Evolutionary conservation across 2,888 invertebrate species (phyloP).

Genomic region (Thymelicus acteon): DNA sequence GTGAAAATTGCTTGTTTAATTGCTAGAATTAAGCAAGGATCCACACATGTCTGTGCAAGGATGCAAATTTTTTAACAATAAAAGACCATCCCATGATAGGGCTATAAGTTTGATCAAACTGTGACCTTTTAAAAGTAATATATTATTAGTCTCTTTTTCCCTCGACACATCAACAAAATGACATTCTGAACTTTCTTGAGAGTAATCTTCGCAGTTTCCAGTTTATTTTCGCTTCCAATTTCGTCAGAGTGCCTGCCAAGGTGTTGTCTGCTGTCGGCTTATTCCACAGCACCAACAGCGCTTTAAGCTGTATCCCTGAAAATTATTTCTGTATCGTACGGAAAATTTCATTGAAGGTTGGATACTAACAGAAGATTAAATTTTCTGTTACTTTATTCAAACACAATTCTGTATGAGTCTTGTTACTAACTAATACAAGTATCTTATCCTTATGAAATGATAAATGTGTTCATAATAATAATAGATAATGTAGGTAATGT

Average conservation of each 20-base stretch:
- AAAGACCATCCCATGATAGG: neutral
- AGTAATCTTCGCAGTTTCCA: conserved; percentile 79
- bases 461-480: no score
- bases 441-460: no score
- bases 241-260: conserved; percentile 78
- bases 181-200: conserved; percentile 67
- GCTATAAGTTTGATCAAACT: no score
- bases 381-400: no score
- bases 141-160: conserved; percentile 24
- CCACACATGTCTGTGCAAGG: no score
- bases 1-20: no score
- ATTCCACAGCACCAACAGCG: conserved; percentile 39
- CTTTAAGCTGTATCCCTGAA: conserved; percentile 29
- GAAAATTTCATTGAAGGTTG: conserved; percentile 8
- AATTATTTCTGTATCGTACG: conserved; percentile 24
- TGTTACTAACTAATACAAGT: no score
- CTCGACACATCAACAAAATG: conserved; percentile 52
- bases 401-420: no score
- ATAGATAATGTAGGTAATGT: no score
- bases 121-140: neutral
- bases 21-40: no score
- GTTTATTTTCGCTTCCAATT: conserved; percentile 83
- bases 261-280: conserved; percentile 74
- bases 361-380: neutral
- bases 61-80: neutral